Base-by-base conservation (phyloP, 2,797 vertebrate genomes). In the Aselliscus stoliczkanus region DNA sequence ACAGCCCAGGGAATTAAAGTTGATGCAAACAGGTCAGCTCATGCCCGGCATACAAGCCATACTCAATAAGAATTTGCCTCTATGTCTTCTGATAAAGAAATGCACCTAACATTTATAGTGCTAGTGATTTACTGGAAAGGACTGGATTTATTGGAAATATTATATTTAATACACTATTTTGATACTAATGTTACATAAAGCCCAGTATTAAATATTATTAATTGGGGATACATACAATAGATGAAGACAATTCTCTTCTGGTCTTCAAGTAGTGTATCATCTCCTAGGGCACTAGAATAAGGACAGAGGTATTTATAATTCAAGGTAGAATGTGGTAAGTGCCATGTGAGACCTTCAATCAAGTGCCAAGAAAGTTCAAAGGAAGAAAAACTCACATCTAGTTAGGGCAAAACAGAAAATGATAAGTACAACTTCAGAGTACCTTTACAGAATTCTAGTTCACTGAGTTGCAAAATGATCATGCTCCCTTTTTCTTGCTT, bases 291-390 rank as follows among this genome's bases (percentile, higher is more conserved):
- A 47, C 18, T 14, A 73, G 54, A 17, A 20, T 37, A 87, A 83
- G 54, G 6, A 44, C 31, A 70, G 39, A 50, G 20, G 34, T 23
- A 67, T 72, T 94, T 96, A 34, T 29, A 95, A 88, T 75, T 90
- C 65, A 73, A 90, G 23, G 44, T 39, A 69, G 31, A 62, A 56
- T 4, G 1, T 92, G 52, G 52, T 3, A 42, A 77, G 44, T 42
- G 23, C 39, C 50, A 60, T 37, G 8, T 34, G 37, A 88, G 54
- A 50, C 81, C 64, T 65, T 93, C 65, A 72, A n/a, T 88, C 52
- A 87, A 69, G 47, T 87, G 56, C n/a, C 34, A 75, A 85, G 8
- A 80, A 27, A 88, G 34, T 86, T 96, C 77, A 90, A 82, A 96
- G n/a, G 39, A 7, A 42, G 64, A 70, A 69, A 58, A 79, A 44